A percentile compares a stretch with the other conserved stretches of the same genome.
These are phyloP conservation scores for Chiloscyllium plagiosum DNA, from an alignment of 2,113 vertebrate species.

Conservation along the genomic window DNA sequence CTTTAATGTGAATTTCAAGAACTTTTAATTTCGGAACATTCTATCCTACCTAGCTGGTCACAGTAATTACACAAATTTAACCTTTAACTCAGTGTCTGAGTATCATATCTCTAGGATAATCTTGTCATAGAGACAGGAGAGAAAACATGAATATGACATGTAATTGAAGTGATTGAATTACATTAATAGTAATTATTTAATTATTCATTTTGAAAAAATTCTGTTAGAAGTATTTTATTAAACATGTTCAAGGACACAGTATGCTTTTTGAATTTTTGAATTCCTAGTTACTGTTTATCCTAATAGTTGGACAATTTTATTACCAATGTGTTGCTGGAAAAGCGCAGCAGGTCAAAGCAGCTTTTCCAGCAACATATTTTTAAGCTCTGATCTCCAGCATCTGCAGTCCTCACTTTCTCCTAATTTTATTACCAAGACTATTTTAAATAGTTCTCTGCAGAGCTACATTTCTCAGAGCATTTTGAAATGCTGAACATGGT, in stretches of 20 bases:
- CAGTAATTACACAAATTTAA: neutral
- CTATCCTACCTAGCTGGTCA: neutral
- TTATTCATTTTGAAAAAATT: neutral
- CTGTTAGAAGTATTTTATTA: neutral
- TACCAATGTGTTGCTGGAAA: neutral
- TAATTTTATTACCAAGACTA: neutral
- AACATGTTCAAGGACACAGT: neutral
- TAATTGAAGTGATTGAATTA: conserved; percentile 11
- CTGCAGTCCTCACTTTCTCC: too few relatives aligned
- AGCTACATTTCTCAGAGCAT: neutral
- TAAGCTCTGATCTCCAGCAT: too few relatives aligned
- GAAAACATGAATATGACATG: neutral
- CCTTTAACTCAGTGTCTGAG: neutral
- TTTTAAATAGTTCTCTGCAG: neutral
- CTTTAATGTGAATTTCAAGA: neutral
- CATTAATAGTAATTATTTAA: conserved; percentile 5
- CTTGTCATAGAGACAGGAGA: neutral
- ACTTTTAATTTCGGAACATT: neutral
- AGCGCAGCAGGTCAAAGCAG: too few relatives aligned
- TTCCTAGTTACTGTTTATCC: neutral
- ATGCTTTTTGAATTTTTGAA: neutral
- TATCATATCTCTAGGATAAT: neutral
- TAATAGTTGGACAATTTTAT: neutral
- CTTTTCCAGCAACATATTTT: too few relatives aligned
- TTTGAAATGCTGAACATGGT: neutral